A percentile compares a stretch with the other conserved stretches of the same genome.
These are phyloP conservation scores for Crotalus viridis DNA, from an alignment of 2,113 vertebrate genomes.

Conservation along the genomic window DNA sequence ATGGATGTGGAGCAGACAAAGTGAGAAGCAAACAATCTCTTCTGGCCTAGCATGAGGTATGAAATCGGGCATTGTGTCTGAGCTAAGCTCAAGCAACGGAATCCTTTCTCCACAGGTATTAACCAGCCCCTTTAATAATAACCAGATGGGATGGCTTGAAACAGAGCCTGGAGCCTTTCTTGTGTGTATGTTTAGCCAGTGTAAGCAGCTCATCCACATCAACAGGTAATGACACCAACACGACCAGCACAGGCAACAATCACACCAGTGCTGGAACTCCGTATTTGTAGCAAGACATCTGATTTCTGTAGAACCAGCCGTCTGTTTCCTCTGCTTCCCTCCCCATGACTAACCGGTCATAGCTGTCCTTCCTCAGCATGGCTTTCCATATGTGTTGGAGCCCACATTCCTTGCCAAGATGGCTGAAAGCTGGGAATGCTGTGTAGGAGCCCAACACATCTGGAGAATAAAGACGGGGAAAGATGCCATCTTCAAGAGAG, in stretches of 20 bases:
- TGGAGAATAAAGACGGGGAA: not conserved
- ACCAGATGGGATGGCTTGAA: not conserved
- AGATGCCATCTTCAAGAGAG: not conserved
- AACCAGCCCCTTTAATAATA: not conserved
- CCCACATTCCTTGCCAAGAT: not conserved
- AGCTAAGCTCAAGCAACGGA: not conserved
- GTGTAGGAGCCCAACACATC: not conserved
- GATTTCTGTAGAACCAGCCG: not conserved
- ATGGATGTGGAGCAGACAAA: not conserved
- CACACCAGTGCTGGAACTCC: not conserved
- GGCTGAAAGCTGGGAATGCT: not conserved
- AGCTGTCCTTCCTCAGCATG: not conserved
- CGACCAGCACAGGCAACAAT: not conserved
- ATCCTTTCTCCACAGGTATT: not conserved
- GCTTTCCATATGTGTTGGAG: not conserved
- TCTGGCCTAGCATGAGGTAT: not conserved
- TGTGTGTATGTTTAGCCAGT: not conserved
- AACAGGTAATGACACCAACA: not conserved
- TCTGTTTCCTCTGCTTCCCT: not conserved
- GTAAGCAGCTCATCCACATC: not conserved
- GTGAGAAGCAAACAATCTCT: not conserved
- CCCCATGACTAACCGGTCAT: not conserved
- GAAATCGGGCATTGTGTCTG: not conserved
- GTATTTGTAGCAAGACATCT: not conserved
- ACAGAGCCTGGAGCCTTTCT: not conserved